A percentile compares a stretch with the other conserved stretches of the same genome.
Evolutionary conservation across 2,888 invertebrate genomes (phyloP).

Genomic region (Anthrax anthrax): DNA sequence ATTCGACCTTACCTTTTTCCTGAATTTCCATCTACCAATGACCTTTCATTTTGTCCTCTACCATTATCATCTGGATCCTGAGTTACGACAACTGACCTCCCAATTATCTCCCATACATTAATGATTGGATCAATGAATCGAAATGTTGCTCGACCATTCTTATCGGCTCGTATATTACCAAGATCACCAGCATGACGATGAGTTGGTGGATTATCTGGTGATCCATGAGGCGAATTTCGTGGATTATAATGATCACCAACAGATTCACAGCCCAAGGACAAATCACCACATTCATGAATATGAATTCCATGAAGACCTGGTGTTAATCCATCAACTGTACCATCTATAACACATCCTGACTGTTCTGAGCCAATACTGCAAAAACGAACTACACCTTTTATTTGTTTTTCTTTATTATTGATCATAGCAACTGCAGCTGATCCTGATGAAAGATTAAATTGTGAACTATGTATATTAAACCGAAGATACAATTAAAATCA

Average conservation of each 20-base stretch:
- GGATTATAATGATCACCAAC: constrained; percentile 50
- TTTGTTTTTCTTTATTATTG: constrained; percentile 30
- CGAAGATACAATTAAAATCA: not conserved
- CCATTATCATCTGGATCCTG: constrained; percentile 48
- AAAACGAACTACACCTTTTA: constrained; percentile 66
- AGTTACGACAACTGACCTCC: constrained; percentile 62
- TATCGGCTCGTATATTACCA: constrained; percentile 45
- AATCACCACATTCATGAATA: constrained; percentile 60
- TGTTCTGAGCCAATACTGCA: constrained; percentile 29
- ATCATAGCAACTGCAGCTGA: constrained; percentile 63
- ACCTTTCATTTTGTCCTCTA: constrained; percentile 35
- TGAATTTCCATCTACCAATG: constrained; percentile 47
- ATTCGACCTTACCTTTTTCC: constrained; percentile 39
- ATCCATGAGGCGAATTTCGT: constrained; percentile 36
- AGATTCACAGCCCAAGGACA: constrained; percentile 44
- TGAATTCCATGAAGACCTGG: constrained; percentile 40
- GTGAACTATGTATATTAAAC: not conserved
- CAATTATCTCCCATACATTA: constrained; percentile 59
- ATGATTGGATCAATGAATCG: constrained; percentile 44
- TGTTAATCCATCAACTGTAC: constrained; percentile 64
- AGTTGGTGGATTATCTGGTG: constrained; percentile 32
- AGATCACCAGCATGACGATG: constrained; percentile 49
- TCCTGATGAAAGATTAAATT: constrained; percentile 9
- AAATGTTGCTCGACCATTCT: constrained; percentile 51
- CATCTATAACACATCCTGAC: constrained; percentile 58